Evolutionary conservation across 2,888 invertebrate species (phyloP), one percentile per base, ranked within the genome.

Genomic region (Taphrorychus bicolor): DNA sequence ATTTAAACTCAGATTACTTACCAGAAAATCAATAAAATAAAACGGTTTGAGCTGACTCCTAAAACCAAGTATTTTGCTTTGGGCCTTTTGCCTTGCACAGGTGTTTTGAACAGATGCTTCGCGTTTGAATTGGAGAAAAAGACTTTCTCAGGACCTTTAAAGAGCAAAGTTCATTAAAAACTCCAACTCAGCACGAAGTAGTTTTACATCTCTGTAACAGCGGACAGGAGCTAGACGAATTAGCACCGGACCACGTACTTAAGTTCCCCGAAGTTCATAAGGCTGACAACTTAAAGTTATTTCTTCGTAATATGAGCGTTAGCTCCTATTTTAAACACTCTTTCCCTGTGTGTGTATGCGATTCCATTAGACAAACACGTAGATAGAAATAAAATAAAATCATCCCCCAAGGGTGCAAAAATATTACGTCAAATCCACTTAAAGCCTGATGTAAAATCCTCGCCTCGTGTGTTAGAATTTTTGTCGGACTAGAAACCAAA

Each of bases 251-350:
- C 49, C 59, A 59, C 59, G 59, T 59, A 59, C 59, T 59, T 32
- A n/a, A 51, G 45, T 49, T 51, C 9, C 9, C 7, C 5, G 48
- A 49, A 59, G 49, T 59, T 59, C 49, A 59, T 59, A 59, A 51
- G 24, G 24, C 49, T 32, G n/a, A 59, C 49, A 59, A 49, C 59
- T 32, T 59, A 59, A 49, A 59, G 59, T 51, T 32, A 59, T 49
- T 49, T 17, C 17, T 14, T 21, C 32, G 18, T 56, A 56, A 56
- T 56, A 56, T n/a, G n/a, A n/a, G n/a, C 32, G 56, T 56, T 56
- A 56, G 9, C 11, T 32, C 11, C 11, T 32, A 11, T 11, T 3
- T 32, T 11, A 11, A 7, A 23, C 21, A 22, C 23, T 22, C 2
- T 52, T 52, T 22, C 23, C 14, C 22, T 52, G 45, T n/a, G n/a